Percentiles rank a stretch among this genome's conserved stretches.
These are phyloP conservation scores for Morpho deidamia DNA, from an alignment of 2,888 invertebrate genomes.

Conservation along the genomic window DNA sequence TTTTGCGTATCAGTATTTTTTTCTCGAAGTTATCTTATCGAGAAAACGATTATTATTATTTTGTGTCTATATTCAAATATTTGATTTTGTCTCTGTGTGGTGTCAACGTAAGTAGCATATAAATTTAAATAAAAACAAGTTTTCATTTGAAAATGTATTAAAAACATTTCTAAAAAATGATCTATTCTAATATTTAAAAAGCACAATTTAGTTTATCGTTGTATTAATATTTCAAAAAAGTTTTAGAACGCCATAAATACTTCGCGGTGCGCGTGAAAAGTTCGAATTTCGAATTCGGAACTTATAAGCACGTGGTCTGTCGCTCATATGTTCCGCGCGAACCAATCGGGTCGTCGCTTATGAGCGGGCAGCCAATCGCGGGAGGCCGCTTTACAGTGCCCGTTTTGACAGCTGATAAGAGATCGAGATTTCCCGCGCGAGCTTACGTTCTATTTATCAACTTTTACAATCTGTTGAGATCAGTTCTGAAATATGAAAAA, in stretches of 20 bases:
- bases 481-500: too few species aligned
- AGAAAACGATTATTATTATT: slow-evolving; percentile 2
- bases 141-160: background rate
- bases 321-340: slow-evolving; percentile 62
- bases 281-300: slow-evolving; percentile 53
- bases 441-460: background rate
- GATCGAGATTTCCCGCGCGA: slow-evolving; percentile 33
- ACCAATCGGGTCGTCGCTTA: slow-evolving; percentile 54
- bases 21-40: slow-evolving; percentile 2
- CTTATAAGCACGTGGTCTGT: slow-evolving; percentile 74
- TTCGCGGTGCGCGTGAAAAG: slow-evolving; percentile 42
- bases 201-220: background rate
- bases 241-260: background rate
- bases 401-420: slow-evolving; percentile 67
- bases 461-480: background rate
- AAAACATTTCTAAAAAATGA: background rate
- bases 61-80: background rate
- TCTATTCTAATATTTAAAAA: background rate
- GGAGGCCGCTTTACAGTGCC: slow-evolving; percentile 60
- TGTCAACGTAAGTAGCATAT: slow-evolving; percentile 30
- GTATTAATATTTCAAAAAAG: background rate
- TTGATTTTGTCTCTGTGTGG: slow-evolving; percentile 5
- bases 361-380: slow-evolving; percentile 62
- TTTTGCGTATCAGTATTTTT: slow-evolving; percentile 16
- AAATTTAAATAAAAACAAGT: too few species aligned